Evolutionary conservation across 2,888 invertebrate species (phyloP).

Genomic region (Gymnoscelis rufifasciata): DNA sequence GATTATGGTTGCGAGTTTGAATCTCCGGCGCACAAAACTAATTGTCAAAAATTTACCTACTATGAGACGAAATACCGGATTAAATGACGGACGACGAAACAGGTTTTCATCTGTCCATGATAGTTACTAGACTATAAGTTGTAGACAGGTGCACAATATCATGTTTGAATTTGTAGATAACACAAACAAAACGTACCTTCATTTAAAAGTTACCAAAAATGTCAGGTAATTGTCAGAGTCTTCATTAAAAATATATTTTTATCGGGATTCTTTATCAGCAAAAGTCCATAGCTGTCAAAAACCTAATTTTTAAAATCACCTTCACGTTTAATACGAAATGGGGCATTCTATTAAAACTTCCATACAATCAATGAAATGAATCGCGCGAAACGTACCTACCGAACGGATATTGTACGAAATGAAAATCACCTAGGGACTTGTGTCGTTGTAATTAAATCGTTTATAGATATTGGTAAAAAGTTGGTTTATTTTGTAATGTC

Average conservation of each 20-base stretch:
- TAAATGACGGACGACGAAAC: no score
- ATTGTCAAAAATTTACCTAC: no score
- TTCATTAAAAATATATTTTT: no score
- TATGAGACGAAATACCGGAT: no score
- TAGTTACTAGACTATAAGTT: no score
- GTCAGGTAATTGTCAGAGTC: no score
- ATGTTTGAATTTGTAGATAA: no score
- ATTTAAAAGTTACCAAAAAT: no score
- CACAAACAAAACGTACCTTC: no score
- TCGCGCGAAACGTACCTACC: slow-evolving; percentile 6
- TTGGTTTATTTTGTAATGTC: not conserved
- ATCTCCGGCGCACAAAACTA: not conserved
- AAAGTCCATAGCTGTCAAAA: not conserved
- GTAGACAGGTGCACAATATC: no score
- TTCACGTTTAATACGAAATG: not conserved
- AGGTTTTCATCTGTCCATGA: no score
- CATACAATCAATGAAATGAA: slow-evolving; percentile 12
- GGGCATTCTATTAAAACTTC: not conserved
- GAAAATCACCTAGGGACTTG: slow-evolving; percentile 43
- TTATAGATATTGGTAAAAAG: slow-evolving; percentile 1
- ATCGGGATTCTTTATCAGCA: no score
- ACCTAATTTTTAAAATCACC: not conserved
- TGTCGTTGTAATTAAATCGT: slow-evolving; percentile 8
- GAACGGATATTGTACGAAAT: slow-evolving; percentile 32
- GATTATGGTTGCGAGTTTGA: not conserved